Base-by-base conservation (phyloP, 2,888 invertebrate species). In the Nematopogon swammerdamellus region DNA sequence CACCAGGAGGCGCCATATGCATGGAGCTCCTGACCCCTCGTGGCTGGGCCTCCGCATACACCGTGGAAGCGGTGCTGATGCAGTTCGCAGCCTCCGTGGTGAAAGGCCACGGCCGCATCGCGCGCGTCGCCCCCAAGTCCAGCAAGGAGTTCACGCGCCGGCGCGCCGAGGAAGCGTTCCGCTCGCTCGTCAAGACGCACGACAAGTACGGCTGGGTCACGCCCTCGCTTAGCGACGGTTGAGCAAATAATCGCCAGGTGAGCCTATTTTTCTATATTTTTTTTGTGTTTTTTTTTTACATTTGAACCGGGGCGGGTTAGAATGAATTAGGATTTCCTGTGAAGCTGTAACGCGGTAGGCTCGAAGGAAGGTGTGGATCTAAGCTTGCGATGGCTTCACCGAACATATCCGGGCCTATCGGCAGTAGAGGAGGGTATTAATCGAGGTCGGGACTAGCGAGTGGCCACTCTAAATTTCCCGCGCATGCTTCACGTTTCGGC, bases 121-220 rank as follows among this genome's bases (percentile, higher is more conserved):
- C 89, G 57, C 85, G 89, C 57, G 90, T 91, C 65, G 76, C 83
- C 54, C 92, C 91, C 65, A 88, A 91, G 63, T 86, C 85, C 57
- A 84, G 87, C 62, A 88, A 91, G 63, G 89, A 90, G 66, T 92
- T 92, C 68, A 89, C 83, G 58, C 82, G 73, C 55, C 83, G 90
- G 55, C 86, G 90, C 49, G 93, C 93, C n/a, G 93, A 93, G 67
- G 91, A 92, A 63, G 90, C 93, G 20, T 93, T 93, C 72, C 83
- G 91, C 58, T 91, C 91, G 51, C 82, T 93, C 56, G 92, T 93
- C 51, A 92, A 92, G 70, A 93, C 92, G 8, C 93, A 93, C 65
- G 92, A 93, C 64, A 93, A 93, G 65, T 93, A 92, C 65, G 93
- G 93, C 49, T 93, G 93, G 93, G 92, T 93, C 47, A 93, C 93